A percentile compares a stretch with the other conserved stretches of the same genome.
Conservation (phyloP, 2,797 vertebrate species). For the Eulemur albifrons region DNA sequence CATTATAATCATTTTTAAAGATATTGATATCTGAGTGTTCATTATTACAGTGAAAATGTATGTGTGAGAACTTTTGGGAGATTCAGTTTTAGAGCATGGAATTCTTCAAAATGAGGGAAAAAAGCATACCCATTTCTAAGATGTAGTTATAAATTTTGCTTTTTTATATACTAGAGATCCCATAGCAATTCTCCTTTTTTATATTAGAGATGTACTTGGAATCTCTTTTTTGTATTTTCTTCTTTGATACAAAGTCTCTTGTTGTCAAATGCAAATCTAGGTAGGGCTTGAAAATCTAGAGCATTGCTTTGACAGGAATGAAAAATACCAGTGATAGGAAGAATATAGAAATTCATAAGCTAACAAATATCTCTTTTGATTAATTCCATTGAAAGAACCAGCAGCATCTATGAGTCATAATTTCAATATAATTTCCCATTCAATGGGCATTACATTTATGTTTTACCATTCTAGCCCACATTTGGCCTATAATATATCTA, state of each 20-base stretch:
- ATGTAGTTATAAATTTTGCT: neutral
- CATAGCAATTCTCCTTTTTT: neutral
- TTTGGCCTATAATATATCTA: neutral
- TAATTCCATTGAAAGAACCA: neutral
- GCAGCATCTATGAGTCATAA: neutral
- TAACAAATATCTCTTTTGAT: neutral
- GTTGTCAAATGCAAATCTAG: conserved; percentile 15
- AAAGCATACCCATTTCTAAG: neutral
- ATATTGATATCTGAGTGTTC: neutral
- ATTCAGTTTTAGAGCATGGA: neutral
- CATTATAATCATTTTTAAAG: neutral
- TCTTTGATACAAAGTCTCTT: conserved; percentile 11
- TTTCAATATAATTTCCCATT: neutral
- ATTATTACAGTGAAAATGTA: neutral
- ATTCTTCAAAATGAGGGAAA: neutral
- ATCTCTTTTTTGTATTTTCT: conserved; percentile 11
- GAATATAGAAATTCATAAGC: neutral
- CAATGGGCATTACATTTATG: neutral
- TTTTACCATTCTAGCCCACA: neutral
- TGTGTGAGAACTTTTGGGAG: neutral
- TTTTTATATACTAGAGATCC: neutral
- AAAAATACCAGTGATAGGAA: conserved; percentile 9
- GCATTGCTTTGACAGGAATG: neutral
- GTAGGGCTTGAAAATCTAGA: conserved; percentile 6
- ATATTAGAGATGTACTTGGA: neutral